These are phyloP conservation scores for Dasyurus viverrinus DNA, from an alignment of 2,113 vertebrate genomes.

Conservation along the genomic window DNA sequence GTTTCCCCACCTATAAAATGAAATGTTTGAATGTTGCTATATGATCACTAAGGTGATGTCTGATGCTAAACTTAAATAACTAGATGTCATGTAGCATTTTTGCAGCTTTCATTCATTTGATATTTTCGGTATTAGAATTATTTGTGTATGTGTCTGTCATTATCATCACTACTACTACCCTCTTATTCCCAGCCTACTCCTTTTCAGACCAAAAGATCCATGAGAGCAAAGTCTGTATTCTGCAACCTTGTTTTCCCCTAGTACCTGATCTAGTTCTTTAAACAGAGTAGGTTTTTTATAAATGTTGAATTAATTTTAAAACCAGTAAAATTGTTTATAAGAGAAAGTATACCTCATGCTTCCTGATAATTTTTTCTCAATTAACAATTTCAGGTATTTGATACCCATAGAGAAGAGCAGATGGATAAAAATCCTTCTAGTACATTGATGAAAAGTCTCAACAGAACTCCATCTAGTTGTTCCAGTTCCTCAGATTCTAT, in stretches of 20 bases:
- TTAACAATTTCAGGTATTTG: constrained; percentile 72
- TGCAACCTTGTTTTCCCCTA: neutral
- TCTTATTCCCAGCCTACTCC: neutral
- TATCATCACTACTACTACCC: neutral
- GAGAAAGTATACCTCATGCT: neutral
- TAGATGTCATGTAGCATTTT: neutral
- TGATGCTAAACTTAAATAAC: neutral
- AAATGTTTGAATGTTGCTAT: neutral
- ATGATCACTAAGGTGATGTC: neutral
- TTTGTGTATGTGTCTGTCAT: neutral
- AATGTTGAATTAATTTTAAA: neutral
- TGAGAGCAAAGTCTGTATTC: neutral
- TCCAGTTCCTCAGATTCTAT: constrained; percentile 86
- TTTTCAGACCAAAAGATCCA: neutral
- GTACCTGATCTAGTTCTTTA: neutral
- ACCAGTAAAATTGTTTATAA: neutral
- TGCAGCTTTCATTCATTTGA: neutral
- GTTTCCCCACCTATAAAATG: neutral
- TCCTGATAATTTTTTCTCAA: constrained; percentile 50
- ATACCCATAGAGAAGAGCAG: constrained; percentile 67
- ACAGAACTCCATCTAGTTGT: constrained; percentile 82
- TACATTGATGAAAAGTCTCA: constrained; percentile 78
- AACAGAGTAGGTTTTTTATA: neutral
- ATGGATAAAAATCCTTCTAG: constrained; percentile 73
- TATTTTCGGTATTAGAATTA: neutral